A percentile compares a stretch with the other conserved stretches of the same genome.
phyloP scores from a whole-genome alignment of 2,113 vertebrate genomes.

The Ochotona princeps region DNA sequence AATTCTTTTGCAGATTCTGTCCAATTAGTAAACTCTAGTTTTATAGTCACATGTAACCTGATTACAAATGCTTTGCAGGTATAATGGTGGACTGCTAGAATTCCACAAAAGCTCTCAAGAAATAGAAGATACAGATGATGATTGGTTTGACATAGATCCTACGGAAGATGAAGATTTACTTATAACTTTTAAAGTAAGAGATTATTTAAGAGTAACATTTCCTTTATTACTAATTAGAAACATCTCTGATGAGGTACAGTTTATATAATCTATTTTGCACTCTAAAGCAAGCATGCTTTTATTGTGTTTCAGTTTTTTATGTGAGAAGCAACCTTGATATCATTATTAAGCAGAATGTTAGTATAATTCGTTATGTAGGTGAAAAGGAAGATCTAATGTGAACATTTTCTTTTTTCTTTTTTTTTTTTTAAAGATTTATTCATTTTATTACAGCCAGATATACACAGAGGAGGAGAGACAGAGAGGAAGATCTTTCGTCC shows the following conservation, averaged over 20 bases:
- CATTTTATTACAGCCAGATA: no score
- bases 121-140: conserved; percentile 72
- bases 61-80: conserved; percentile 74
- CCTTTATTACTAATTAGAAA: conserved; percentile 38
- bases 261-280: conserved; percentile 19
- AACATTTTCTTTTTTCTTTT: no score
- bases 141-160: conserved; percentile 78
- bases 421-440: no score
- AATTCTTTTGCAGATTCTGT: background rate
- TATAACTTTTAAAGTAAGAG: conserved; percentile 81
- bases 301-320: conserved; percentile 36
- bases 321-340: conserved; percentile 35
- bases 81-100: conserved; percentile 80
- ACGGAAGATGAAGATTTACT: conserved; percentile 74
- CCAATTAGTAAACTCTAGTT: conserved; percentile 27
- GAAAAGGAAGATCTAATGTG: background rate
- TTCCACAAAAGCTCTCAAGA: conserved; percentile 80
- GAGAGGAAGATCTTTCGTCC: no score
- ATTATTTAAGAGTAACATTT: conserved; percentile 45
- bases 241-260: conserved; percentile 17
- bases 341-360: background rate
- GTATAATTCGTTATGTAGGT: background rate
- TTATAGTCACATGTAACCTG: conserved; percentile 24
- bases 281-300: conserved; percentile 19
- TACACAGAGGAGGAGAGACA: no score